phyloP scores from a whole-genome alignment of 2,113 vertebrate species.

The Illadopsis cleaveri region DNA sequence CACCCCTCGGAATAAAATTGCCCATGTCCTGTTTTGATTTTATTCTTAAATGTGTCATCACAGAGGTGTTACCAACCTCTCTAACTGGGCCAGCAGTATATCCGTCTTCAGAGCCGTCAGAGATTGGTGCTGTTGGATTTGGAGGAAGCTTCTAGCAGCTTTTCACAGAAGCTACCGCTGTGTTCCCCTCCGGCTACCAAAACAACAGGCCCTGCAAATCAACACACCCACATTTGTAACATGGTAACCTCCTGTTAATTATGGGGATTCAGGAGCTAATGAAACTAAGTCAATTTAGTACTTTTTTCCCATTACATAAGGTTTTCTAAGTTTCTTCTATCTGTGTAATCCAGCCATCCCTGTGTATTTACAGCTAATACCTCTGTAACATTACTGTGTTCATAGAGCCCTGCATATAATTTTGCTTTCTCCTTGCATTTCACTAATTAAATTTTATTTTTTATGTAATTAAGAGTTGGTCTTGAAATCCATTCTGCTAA shows the following conservation, averaged over 20 bases:
- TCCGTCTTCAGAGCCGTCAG: background rate
- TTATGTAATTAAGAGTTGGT: background rate
- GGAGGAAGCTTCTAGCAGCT: background rate
- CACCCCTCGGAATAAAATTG: too few species aligned
- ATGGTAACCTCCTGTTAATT: background rate
- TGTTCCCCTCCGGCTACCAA: fast-evolving
- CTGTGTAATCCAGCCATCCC: background rate
- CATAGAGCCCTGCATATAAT: background rate
- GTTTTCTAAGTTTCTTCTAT: background rate
- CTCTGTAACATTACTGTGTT: background rate
- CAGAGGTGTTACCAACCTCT: background rate
- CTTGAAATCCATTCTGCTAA: background rate
- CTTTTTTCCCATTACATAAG: background rate
- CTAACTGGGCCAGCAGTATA: background rate
- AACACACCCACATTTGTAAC: background rate
- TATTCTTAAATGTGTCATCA: background rate
- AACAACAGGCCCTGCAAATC: background rate
- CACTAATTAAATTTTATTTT: conserved; percentile 6
- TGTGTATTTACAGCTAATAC: background rate
- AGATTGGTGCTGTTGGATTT: background rate
- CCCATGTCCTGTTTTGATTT: fast-evolving
- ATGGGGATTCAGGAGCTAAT: fast-evolving
- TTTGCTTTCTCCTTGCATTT: background rate
- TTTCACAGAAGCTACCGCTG: too few species aligned
- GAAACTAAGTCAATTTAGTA: background rate